Percentiles rank a stretch among this genome's conserved stretches.
Conservation (phyloP, 2,113 vertebrate species). For the Capreolus pygargus region DNA sequence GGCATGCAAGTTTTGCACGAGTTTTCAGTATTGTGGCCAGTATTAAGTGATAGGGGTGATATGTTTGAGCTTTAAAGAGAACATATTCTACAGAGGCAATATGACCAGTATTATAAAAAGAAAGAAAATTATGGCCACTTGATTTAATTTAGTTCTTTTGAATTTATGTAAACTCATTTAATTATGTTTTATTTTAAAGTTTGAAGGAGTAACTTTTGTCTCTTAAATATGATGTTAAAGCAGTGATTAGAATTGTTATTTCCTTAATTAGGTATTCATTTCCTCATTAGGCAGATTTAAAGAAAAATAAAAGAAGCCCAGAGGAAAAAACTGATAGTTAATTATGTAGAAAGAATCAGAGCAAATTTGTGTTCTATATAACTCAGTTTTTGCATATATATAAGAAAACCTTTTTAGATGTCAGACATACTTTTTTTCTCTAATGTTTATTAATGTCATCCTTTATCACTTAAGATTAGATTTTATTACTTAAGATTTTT, state of each 20-base stretch:
- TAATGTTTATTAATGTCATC: not conserved
- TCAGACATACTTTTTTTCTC: not conserved
- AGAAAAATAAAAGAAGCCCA: not conserved
- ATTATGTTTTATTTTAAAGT: slow-evolving; percentile 33
- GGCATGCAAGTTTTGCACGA: not conserved
- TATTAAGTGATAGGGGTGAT: not conserved
- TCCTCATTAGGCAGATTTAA: slow-evolving; percentile 21
- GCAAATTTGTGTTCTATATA: not conserved
- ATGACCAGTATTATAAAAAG: slow-evolving; percentile 1
- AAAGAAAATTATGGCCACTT: not conserved
- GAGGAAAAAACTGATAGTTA: not conserved
- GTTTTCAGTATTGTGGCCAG: not conserved
- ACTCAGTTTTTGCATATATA: not conserved
- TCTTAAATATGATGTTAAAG: slow-evolving; percentile 7
- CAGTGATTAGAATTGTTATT: slow-evolving; percentile 21
- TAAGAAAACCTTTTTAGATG: not conserved
- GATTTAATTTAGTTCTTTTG: slow-evolving; percentile 30
- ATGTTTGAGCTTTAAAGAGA: not conserved
- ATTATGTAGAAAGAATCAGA: not conserved
- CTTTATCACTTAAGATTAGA: not conserved
- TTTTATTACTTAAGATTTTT: slow-evolving; percentile 28
- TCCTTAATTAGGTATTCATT: not conserved
- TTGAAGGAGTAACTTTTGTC: not conserved
- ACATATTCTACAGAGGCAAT: not conserved
- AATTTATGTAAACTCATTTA: not conserved